Percentiles rank a stretch among this genome's conserved stretches.
Evolutionary conservation across 1,140 invertebrate species (phyloP).

Genomic region (Agrilus planipennis): DNA sequence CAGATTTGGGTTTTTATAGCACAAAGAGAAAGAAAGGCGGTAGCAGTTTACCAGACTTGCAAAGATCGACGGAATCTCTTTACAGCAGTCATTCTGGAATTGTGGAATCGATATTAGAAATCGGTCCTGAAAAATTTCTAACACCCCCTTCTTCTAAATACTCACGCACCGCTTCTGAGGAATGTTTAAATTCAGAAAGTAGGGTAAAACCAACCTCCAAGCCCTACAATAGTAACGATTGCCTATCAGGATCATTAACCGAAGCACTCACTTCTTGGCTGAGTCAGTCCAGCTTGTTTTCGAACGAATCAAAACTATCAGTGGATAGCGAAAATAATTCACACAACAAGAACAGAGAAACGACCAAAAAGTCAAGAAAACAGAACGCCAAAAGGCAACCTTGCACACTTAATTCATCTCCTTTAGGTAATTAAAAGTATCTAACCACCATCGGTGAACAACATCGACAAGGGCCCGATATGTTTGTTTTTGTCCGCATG

Average conservation of each 20-base stretch:
- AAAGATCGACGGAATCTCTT: constrained; percentile 13
- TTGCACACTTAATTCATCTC: constrained; percentile 13
- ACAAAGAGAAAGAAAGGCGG: constrained; percentile 16
- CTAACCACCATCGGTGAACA: constrained; percentile 2
- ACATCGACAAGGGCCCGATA: constrained; percentile 25
- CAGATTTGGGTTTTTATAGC: constrained; percentile 24
- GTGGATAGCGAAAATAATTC: neutral
- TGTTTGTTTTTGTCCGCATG: constrained; percentile 28
- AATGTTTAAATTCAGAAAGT: constrained; percentile 21
- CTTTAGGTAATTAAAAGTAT: constrained; percentile 20
- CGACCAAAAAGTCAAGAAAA: constrained; percentile 4
- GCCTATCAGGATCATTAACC: constrained; percentile 22
- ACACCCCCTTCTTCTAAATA: too few species aligned
- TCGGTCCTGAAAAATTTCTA: constrained; percentile 25
- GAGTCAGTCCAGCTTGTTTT: constrained; percentile 22
- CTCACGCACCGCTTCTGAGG: constrained; percentile 11
- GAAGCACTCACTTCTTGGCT: constrained; percentile 29
- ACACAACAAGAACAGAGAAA: constrained; percentile 2
- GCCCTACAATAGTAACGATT: constrained; percentile 25
- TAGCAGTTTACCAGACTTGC: constrained; percentile 29
- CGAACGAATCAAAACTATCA: constrained; percentile 16
- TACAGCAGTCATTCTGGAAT: too few species aligned
- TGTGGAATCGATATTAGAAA: constrained; percentile 22
- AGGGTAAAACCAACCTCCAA: constrained; percentile 14
- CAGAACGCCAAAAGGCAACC: constrained; percentile 7